Evolutionary conservation across 2,888 invertebrate genomes (phyloP), one percentile per base, ranked within the genome.

Genomic region (Heliconius erato): DNA sequence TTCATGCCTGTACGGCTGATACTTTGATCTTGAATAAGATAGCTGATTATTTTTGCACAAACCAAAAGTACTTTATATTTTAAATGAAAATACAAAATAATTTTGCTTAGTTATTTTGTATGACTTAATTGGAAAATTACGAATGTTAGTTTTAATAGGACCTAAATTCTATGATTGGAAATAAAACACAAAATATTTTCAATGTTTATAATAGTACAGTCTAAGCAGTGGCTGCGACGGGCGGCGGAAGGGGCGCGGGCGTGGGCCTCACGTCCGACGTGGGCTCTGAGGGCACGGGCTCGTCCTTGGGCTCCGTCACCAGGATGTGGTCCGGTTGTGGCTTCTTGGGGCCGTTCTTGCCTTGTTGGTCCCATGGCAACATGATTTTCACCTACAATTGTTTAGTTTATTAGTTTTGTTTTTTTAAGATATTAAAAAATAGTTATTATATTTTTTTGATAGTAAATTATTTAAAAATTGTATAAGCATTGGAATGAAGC

Each of bases 361-460:
- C 99, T 93, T 98, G 98, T 85, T 99, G 98, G 96, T 99, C 99
- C 97, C 99, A 99, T 69, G 99, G 99, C 95, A 99, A 97, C 99
- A 99, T 99, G 95, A 99, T 99, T 96, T 99, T 99, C 1, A 99
- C 98, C 96, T 98, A 97, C 1, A 81, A 59, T 49, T 23, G 28
- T 35, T 63, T 12, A 54, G 23, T 5, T 63, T 35, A 23, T 63
- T 14, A 63, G 23, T 54, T 35, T 35, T 3, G 12, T 6, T 26
- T 16, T 16, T 26, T 40, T 23, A 12, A 74, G 6, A 59, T n/a
- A 40, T 23, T 44, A n/a, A 54, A 6, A 54, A 54, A 54, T 54
- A 54, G 19, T 54, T 6, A 54, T 49, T 1, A 2, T 5, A 32
- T 54, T 54, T 54, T 54, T 54, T 44, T 44, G 2, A 44, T 14